These are phyloP conservation scores for Tragopan temminckii DNA, from an alignment of 2,797 vertebrate species.

Conservation along the genomic window DNA sequence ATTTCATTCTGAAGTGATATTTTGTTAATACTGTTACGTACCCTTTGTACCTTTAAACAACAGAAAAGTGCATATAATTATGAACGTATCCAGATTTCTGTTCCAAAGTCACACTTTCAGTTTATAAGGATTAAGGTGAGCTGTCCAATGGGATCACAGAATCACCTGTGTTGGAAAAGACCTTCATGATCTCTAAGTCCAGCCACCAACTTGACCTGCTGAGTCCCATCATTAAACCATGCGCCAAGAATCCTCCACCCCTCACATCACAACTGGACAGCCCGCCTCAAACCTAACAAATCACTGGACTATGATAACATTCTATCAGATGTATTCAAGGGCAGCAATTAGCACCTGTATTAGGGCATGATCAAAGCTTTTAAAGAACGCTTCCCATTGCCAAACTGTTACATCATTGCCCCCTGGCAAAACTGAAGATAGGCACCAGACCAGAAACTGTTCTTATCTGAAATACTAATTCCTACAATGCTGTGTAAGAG, in stretches of 20 bases:
- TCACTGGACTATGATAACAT: background rate
- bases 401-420: background rate
- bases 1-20: background rate
- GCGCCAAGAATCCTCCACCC: background rate
- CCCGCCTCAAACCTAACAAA: background rate
- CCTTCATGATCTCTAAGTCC: background rate
- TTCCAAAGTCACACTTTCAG: background rate
- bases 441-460: background rate
- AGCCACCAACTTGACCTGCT: background rate
- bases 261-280: background rate
- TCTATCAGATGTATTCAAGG: background rate
- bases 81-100: background rate
- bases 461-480: background rate
- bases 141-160: background rate
- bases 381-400: background rate
- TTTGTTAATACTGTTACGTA: background rate
- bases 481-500: background rate
- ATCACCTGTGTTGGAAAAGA: background rate
- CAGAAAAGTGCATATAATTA: background rate
- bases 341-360: background rate
- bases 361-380: background rate
- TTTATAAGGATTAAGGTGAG: background rate
- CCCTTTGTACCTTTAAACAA: background rate
- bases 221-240: background rate
- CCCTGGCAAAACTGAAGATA: background rate